Base-by-base conservation (phyloP, 2,888 invertebrate species). In the Brenthis hecate region DNA sequence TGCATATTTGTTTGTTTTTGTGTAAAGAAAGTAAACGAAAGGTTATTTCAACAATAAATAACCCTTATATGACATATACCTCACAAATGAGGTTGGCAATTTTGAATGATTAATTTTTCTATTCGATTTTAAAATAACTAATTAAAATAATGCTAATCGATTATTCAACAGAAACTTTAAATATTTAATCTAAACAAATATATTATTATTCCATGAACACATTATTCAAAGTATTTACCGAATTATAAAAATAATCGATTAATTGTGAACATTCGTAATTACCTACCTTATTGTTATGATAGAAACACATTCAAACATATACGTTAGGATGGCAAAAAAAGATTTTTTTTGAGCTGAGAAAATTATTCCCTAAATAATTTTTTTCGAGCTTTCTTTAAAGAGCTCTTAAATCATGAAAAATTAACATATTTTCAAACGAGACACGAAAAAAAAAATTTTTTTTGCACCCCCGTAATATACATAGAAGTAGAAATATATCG, bases 31-130 rank as follows among this genome's bases (percentile, higher is more conserved):
- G 16, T 56, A 36, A 36, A 43, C 11, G 47, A n/a, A 23, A 57
- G 6, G 13, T 36, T 47, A 19, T 57, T 23, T 57, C 13, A 43
- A 43, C 19, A 47, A 43, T 47, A 19, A 43, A 57, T 11, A 43
- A 19, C 19, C 32, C 13, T 43, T 43, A 47, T 19, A 16, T 58
- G 6, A 51, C 47, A 47, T 72, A 58, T 71, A 71, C 66, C 63
- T 62, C 66, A 62, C 19, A 19, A 66, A 47, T 13, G 32, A 61
- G 11, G 4, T 60, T 8, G 13, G n/a, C 48, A 11, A 14, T 48
- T 36, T 13, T 32, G 50, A 16, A 19, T 47, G 47, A 23, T 58
- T 58, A 19, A 47, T 23, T 23, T 58, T 43, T 56, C 4, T 43
- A 13, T 43, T 19, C 6, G 28, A 58, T 58, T 58, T 58, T 23